These are phyloP conservation scores for Sisor rabdophorus DNA, from an alignment of 2,113 vertebrate species.

Conservation along the genomic window DNA sequence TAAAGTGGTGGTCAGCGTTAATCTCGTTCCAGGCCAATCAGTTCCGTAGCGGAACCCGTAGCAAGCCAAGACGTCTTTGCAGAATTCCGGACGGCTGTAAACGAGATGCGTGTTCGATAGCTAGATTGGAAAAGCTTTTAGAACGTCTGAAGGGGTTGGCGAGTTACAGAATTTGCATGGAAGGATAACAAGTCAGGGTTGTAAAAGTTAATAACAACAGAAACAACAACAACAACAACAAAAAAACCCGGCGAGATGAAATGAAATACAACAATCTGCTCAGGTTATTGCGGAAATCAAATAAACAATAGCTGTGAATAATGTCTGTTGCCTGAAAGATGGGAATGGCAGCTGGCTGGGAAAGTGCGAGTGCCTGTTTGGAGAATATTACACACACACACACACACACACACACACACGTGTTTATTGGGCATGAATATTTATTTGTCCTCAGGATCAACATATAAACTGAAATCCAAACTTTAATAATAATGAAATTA, in stretches of 20 bases:
- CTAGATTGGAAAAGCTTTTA: slow-evolving; percentile 34
- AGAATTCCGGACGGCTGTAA: slow-evolving; percentile 10
- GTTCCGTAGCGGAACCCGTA: slow-evolving; percentile 9
- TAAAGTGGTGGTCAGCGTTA: slow-evolving; percentile 26
- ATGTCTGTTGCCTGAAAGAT: neutral
- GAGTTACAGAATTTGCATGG: slow-evolving; percentile 7
- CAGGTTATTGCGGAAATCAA: neutral
- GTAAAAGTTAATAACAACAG: neutral
- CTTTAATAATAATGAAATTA: neutral
- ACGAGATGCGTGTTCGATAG: slow-evolving; percentile 30
- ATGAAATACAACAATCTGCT: neutral
- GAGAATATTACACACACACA: neutral
- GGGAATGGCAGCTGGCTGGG: neutral
- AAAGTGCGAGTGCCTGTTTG: neutral
- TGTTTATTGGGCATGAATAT: neutral
- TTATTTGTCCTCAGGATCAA: neutral
- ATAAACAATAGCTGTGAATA: neutral
- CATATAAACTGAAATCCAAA: neutral
- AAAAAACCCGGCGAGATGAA: neutral
- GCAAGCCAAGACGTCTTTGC: slow-evolving; percentile 3
- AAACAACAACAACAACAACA: neutral
- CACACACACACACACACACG: no score
- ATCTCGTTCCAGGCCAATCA: slow-evolving; percentile 8
- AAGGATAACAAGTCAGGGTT: neutral
- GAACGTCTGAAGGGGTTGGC: slow-evolving; percentile 16